Evolutionary conservation across 2,888 invertebrate species (phyloP).

Genomic region (Cordylochernes scorpioides): DNA sequence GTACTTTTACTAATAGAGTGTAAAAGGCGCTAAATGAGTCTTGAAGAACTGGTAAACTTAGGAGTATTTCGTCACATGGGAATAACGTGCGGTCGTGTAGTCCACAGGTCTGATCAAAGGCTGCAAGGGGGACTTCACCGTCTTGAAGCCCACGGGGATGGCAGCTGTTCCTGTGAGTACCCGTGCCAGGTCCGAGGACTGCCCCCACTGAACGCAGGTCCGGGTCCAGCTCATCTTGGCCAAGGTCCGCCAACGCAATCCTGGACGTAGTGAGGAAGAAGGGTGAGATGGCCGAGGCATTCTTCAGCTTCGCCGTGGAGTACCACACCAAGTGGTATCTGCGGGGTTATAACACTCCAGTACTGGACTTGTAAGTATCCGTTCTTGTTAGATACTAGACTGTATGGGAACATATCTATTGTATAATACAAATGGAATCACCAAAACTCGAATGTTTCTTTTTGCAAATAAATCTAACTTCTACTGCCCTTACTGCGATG

Average conservation of each 20-base stretch:
- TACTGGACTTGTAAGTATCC: background rate
- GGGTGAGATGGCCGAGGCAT: background rate
- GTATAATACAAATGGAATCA: too few relatives aligned
- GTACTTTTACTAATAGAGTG: too few relatives aligned
- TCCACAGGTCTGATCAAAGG: slow-evolving; percentile 91
- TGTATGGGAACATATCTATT: slow-evolving; percentile 2
- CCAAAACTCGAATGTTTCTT: too few relatives aligned
- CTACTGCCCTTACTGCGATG: too few relatives aligned
- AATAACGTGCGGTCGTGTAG: too few relatives aligned
- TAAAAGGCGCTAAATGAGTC: too few relatives aligned
- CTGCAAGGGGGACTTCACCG: slow-evolving; percentile 71
- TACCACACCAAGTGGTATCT: background rate
- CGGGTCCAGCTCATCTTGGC: slow-evolving; percentile 66
- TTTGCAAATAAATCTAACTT: too few relatives aligned
- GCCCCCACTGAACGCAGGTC: too few relatives aligned
- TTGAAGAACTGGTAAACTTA: too few relatives aligned
- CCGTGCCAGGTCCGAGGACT: too few relatives aligned
- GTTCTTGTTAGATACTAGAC: background rate
- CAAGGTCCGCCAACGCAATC: slow-evolving; percentile 82
- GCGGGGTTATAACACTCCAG: background rate
- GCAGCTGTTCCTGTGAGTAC: slow-evolving; percentile 59
- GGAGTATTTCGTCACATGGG: too few relatives aligned
- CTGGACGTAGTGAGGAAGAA: slow-evolving; percentile 58
- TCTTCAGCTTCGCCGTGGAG: background rate
- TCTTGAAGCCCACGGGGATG: slow-evolving; percentile 71